Base-by-base conservation (phyloP, 2,113 vertebrate species). In the Buteo buteo region DNA sequence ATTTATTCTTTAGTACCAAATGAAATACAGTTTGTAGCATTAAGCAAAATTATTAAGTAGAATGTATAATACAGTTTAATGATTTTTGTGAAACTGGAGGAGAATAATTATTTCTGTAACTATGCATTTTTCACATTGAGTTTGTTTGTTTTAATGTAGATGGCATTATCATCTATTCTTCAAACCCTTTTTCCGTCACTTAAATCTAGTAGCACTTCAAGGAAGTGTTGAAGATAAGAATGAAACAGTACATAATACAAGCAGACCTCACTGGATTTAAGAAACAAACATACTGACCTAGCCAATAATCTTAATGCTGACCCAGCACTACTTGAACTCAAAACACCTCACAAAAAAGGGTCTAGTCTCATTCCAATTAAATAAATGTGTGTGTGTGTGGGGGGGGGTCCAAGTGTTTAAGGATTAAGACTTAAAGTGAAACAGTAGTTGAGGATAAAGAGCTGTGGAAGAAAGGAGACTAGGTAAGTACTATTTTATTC, bases 1-100 rank as follows among this genome's bases (percentile, higher is more conserved):
- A 95, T 94, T 96, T 96, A 88, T 90, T 94, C 82, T 94, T 96
- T 82, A 96, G 65, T 70, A 80, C 9, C 1, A 97, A 97, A 96
- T 87, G 70, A 96, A 96, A 93, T 93, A 88, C 24, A 88, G 95
- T 95, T 94, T 96, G 91, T 89, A 73, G 65, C 11, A 18, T 50
- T 90, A 96, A 58, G 20, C 55, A 97, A 93, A 88, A 94, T 70
- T 97, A 94, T 85, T 96, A 81, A 95, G 94, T 81, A 45, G 50
- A 94, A 92, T 1, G 0, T 40, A 42, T 76, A 69, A 95, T 73
- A 47, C 47, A 55, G 77, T 91, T 94, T 93, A 95, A 76, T 86
- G 50, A 71, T 83, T 93, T 73, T 70, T 61, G 31, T 83, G 78
- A 81, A 83, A 90, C 16, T 44, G 49, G 40, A 86, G 38, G 32